These are phyloP conservation scores for Caenorhabditis remanei DNA, from an alignment of 1,140 invertebrate genomes.

Conservation along the genomic window DNA sequence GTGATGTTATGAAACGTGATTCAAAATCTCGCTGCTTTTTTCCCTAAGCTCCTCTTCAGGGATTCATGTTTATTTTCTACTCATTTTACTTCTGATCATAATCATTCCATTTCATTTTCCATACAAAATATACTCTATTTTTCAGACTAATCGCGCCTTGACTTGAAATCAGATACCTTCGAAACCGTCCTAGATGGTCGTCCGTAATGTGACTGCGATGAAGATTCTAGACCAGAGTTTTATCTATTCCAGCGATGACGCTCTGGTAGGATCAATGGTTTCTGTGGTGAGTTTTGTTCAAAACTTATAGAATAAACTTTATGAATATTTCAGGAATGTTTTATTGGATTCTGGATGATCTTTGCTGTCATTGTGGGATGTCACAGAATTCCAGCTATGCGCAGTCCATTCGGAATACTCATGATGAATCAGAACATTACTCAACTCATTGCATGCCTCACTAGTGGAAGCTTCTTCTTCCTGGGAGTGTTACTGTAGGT, in stretches of 20 bases:
- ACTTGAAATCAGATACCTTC: no score
- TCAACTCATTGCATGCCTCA: background rate
- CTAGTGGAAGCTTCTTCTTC: background rate
- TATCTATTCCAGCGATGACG: background rate
- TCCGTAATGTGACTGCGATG: background rate
- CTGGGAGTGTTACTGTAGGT: constrained; percentile 14
- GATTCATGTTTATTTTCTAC: no score
- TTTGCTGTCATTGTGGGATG: background rate
- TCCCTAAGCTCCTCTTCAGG: no score
- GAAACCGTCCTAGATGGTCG: background rate
- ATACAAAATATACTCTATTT: no score
- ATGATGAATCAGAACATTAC: constrained; percentile 12
- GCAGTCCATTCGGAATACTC: background rate
- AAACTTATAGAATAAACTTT: background rate
- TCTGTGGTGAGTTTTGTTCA: background rate
- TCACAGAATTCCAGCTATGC: background rate
- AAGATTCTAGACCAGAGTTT: background rate
- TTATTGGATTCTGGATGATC: background rate
- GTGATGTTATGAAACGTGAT: no score
- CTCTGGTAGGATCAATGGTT: background rate
- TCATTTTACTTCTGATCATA: no score
- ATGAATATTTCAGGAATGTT: background rate
- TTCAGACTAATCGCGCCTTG: no score
- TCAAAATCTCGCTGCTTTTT: no score
- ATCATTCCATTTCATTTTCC: no score